These are phyloP conservation scores for Brachyptera risi DNA, from an alignment of 2,888 invertebrate species.

Conservation along the genomic window DNA sequence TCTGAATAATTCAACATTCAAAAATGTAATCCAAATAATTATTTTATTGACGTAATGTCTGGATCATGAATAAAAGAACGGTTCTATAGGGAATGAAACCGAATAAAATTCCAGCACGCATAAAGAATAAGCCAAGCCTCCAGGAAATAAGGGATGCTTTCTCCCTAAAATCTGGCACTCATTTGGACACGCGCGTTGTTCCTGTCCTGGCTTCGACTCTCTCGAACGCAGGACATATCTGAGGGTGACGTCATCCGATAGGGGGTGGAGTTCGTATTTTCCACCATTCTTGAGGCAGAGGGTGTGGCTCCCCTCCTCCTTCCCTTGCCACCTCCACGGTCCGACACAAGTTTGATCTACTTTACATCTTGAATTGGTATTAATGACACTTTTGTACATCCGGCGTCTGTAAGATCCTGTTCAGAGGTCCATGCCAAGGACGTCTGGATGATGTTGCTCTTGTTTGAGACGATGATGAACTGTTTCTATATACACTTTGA, in stretches of 20 bases:
- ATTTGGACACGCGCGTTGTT: not conserved
- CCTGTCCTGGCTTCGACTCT: not conserved
- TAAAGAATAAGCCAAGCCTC: not conserved
- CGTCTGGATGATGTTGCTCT: no score
- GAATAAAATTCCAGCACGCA: not conserved
- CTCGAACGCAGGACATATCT: conserved; percentile 24
- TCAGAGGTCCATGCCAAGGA: no score
- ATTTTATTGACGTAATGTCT: no score
- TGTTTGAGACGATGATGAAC: no score
- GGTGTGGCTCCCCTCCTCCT: not conserved
- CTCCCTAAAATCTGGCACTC: not conserved
- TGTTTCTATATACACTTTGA: no score
- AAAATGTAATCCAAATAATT: no score
- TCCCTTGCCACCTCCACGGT: not conserved
- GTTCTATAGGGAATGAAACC: not conserved
- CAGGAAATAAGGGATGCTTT: not conserved
- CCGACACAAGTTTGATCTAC: not conserved
- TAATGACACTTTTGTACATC: not conserved
- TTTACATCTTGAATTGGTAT: not conserved
- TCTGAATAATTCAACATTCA: no score
- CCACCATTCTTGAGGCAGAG: conserved; percentile 14
- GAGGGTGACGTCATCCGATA: conserved; percentile 18
- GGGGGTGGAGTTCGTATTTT: conserved; percentile 18
- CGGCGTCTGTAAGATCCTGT: no score
- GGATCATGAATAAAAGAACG: no score